Evolutionary conservation across 2,797 vertebrate genomes (phyloP), one percentile per base, ranked within the genome.

Genomic region (Delichon dasypus): DNA sequence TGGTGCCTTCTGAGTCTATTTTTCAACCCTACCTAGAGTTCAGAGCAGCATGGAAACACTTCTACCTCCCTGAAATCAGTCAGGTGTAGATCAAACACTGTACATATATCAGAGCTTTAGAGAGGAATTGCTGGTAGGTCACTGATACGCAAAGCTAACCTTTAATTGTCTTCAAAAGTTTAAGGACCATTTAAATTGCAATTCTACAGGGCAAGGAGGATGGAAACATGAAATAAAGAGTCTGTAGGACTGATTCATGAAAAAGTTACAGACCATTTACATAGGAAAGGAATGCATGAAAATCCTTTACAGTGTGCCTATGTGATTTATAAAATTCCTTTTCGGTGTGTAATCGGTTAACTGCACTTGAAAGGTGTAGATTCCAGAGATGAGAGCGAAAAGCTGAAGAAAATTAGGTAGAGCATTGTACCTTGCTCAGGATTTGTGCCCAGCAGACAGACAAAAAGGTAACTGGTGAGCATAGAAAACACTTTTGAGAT

Each of bases 141-240:
- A 86, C 70, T 92, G 91, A 92, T 95, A 94, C 80, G 94, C 95
- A 94, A 96, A 95, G 88, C 85, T 96, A 95, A 96, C 38, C 91
- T 96, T 92, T 85, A 90, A 91, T 96, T 80, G 92, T 95, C 93
- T 96, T 96, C 68, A 94, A 57, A 94, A 85, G 73, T 96, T 97
- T 95, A 94, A 93, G 94, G 90, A 93, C 88, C 93, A 96, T 96
- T 97, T 97, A 90, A 92, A 94, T 88, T 88, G 85, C 76, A 96
- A 90, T 96, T 96, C 94, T 85, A 83, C 70, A 84, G 89, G 83
- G 82, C 65, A 62, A 83, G 38, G 17, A 66, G 57, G 32, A 76
- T 73, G 48, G 78, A 92, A 93, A 51, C 27, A 14, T 58, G 85
- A 93, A 96, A 92, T 72, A 61, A 88, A 92, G 90, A 95, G 75